Percentiles rank a stretch among this genome's conserved stretches.
phyloP scores from a whole-genome alignment of 2,888 invertebrate species.

The Horisme vitalbata region DNA sequence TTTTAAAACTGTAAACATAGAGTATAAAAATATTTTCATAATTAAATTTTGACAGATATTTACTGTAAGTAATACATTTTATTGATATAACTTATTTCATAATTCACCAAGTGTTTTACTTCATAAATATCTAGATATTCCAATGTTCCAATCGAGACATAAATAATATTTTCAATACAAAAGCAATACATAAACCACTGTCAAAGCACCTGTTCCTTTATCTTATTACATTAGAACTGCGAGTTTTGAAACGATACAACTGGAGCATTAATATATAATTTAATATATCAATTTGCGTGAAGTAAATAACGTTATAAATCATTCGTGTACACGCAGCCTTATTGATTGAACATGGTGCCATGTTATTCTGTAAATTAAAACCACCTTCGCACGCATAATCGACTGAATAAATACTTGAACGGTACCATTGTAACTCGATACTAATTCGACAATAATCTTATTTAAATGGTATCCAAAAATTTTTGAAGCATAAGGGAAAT shows the following conservation, averaged over 20 bases:
- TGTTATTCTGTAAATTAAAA: conserved; percentile 69
- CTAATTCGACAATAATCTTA: conserved; percentile 11
- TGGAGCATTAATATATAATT: conserved; percentile 28
- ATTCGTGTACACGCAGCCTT: conserved; percentile 35
- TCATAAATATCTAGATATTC: background rate
- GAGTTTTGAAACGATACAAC: conserved; percentile 26
- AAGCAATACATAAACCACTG: conserved; percentile 14
- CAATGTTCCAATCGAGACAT: background rate
- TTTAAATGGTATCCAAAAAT: background rate
- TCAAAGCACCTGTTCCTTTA: conserved; percentile 17
- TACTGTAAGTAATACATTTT: no score
- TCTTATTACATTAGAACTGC: conserved; percentile 18
- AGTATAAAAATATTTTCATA: no score
- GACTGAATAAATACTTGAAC: conserved; percentile 54
- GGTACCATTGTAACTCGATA: conserved; percentile 39
- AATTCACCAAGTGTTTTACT: background rate
- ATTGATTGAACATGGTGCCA: conserved; percentile 42
- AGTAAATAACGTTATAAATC: conserved; percentile 31
- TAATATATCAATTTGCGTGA: conserved; percentile 33
- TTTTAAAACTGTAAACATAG: no score
- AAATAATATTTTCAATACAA: conserved; percentile 6
- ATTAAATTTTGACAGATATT: no score
- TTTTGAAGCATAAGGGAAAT: no score
- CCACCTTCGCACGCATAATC: conserved; percentile 63
- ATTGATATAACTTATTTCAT: no score